These are phyloP conservation scores for Myotis findleyi DNA, from an alignment of 2,797 vertebrate species.

Conservation along the genomic window DNA sequence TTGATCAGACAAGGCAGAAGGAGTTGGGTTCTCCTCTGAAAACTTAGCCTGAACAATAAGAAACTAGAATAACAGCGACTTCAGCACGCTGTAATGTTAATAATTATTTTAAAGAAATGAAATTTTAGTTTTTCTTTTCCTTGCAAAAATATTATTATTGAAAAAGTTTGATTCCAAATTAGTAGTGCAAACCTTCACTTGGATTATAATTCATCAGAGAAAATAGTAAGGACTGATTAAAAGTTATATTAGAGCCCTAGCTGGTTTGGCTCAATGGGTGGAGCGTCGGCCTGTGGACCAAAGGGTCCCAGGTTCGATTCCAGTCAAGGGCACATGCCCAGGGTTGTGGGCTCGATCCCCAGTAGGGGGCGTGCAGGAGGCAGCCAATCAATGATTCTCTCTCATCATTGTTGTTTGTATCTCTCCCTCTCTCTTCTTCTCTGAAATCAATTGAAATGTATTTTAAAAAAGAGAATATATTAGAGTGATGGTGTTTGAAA, in stretches of 20 bases:
- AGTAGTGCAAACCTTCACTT: neutral
- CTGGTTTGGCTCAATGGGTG: no score
- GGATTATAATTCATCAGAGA: neutral
- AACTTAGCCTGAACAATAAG: neutral
- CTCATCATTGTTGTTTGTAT: no score
- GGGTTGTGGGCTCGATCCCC: no score
- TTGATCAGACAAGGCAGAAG: neutral
- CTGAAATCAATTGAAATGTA: no score
- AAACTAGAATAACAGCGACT: neutral
- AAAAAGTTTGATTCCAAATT: neutral
- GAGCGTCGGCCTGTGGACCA: no score
- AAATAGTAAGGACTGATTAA: neutral
- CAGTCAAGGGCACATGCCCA: no score
- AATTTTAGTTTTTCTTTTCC: neutral
- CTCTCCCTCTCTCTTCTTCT: no score
- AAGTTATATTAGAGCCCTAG: neutral
- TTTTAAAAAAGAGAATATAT: neutral
- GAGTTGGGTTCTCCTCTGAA: neutral
- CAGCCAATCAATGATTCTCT: no score
- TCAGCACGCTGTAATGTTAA: neutral
- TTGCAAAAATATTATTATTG: conserved; percentile 1
- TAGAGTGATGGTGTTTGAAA: neutral
- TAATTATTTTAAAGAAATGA: neutral
- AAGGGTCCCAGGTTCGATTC: no score
- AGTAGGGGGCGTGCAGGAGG: no score